A percentile compares a stretch with the other conserved stretches of the same genome.
Conservation (phyloP, 1,140 invertebrate genomes). For the Drosophila funebris region DNA sequence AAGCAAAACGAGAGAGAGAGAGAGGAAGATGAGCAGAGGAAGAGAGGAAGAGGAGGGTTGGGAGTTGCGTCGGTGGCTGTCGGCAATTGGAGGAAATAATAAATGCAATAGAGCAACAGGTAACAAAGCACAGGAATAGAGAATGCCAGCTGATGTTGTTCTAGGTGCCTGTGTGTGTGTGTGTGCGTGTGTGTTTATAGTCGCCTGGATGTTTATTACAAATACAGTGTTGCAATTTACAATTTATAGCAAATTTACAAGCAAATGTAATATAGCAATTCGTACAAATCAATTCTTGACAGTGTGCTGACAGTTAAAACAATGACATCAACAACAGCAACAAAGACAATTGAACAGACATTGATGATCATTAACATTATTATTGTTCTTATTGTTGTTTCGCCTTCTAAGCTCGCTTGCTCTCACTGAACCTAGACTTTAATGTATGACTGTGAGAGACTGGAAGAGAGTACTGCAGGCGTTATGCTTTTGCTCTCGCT, state of each 20-base stretch:
- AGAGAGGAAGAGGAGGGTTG: not conserved
- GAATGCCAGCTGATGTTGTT: not conserved
- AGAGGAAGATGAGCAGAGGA: too few relatives aligned
- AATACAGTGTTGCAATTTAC: not conserved
- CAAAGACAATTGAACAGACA: not conserved
- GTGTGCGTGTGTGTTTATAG: not conserved
- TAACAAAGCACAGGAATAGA: not conserved
- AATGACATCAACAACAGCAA: not conserved
- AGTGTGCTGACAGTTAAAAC: not conserved
- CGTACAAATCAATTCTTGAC: not conserved
- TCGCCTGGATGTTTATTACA: too few relatives aligned
- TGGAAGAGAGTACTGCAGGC: not conserved
- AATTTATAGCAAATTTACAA: not conserved
- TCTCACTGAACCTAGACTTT: not conserved
- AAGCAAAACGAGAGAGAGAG: too few relatives aligned
- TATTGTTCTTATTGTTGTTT: not conserved
- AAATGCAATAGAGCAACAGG: constrained; percentile 25
- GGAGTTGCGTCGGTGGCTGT: not conserved
- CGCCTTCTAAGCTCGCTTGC: not conserved
- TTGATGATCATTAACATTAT: not conserved
- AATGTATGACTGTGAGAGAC: not conserved
- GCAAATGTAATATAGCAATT: not conserved
- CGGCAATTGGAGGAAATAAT: not conserved
- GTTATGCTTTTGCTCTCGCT: not conserved
- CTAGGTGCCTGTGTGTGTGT: not conserved